phyloP scores from a whole-genome alignment of 2,888 invertebrate genomes.

The Drosophila birchii region DNA sequence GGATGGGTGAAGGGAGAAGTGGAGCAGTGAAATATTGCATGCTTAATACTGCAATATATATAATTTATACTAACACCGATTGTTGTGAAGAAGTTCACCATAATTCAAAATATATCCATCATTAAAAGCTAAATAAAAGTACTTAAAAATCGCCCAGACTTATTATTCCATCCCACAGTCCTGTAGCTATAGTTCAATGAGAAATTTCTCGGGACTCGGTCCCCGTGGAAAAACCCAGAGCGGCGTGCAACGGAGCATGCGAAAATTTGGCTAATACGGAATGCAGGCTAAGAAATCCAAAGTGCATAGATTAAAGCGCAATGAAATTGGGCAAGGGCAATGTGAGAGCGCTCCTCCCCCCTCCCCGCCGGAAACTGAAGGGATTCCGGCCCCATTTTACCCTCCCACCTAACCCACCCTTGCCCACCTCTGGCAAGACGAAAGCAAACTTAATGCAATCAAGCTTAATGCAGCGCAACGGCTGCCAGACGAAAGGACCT shows the following conservation, averaged over 20 bases:
- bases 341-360: not conserved
- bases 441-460: constrained; percentile 81
- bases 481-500: constrained; percentile 53
- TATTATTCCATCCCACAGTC: constrained; percentile 51
- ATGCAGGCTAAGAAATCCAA: constrained; percentile 74
- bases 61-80: too few species aligned
- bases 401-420: not conserved
- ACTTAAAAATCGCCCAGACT: too few species aligned
- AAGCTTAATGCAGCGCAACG: constrained; percentile 75
- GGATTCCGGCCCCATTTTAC: not conserved
- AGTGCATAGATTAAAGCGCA: constrained; percentile 72
- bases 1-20: not conserved
- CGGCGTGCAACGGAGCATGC: constrained; percentile 70
- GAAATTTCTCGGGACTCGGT: constrained; percentile 2
- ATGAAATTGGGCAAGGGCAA: constrained; percentile 47
- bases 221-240: constrained; percentile 31
- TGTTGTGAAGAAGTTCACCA: not conserved
- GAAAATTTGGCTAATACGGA: constrained; percentile 78
- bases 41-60: too few species aligned
- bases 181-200: constrained; percentile 52
- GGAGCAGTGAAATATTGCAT: too few species aligned
- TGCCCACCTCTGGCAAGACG: constrained; percentile 44
- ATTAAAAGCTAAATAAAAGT: not conserved
- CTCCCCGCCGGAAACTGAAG: constrained; percentile 28
- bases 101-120: not conserved